A percentile compares a stretch with the other conserved stretches of the same genome.
phyloP scores from a whole-genome alignment of 2,113 vertebrate species.

The Pandion haliaetus region DNA sequence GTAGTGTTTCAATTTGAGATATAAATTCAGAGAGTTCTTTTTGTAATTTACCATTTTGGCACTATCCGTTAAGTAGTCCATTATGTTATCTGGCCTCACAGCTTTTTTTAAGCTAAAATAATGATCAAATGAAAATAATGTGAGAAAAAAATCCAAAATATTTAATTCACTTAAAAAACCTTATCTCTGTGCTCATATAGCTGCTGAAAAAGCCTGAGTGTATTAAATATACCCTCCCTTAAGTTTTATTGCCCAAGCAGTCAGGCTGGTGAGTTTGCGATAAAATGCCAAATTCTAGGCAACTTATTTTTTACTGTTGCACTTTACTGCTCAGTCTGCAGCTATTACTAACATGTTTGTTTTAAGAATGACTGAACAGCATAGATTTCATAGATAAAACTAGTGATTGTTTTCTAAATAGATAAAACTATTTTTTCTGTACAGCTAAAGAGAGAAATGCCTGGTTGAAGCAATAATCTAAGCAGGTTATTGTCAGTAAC shows the following conservation, averaged over 20 bases:
- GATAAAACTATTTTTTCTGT: background rate
- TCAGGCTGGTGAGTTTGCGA: background rate
- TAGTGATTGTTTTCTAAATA: background rate
- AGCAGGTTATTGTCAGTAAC: background rate
- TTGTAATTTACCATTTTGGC: conserved; percentile 3
- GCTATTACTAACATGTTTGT: background rate
- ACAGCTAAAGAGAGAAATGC: background rate
- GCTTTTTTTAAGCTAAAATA: background rate
- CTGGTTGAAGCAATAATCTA: background rate
- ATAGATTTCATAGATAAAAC: background rate
- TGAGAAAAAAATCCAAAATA: background rate
- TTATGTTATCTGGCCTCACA: background rate
- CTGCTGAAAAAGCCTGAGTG: background rate
- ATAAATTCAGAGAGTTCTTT: background rate
- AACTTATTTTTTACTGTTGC: background rate
- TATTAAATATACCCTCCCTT: background rate
- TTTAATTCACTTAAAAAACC: background rate
- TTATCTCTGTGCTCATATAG: background rate
- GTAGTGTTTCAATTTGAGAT: background rate
- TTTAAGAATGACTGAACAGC: background rate
- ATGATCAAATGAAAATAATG: background rate
- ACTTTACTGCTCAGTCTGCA: background rate
- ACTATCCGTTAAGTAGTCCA: background rate
- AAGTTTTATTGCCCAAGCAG: background rate
- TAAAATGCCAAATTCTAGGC: background rate